A percentile compares a stretch with the other conserved stretches of the same genome.
phyloP scores from a whole-genome alignment of 2,888 invertebrate genomes.

The Tricholauxania praeusta region DNA sequence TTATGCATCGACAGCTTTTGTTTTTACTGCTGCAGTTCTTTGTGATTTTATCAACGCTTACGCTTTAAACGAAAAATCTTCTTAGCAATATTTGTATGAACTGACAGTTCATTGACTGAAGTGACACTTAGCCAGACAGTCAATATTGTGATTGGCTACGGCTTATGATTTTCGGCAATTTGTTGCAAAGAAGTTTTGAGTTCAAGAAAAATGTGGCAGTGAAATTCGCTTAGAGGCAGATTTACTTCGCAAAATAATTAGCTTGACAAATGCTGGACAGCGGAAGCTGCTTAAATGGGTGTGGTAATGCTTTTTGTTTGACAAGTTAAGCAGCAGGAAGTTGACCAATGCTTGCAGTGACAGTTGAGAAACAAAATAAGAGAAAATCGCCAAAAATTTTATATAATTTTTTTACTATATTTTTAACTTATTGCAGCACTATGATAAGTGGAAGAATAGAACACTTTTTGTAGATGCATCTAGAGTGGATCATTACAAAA shows the following conservation, averaged over 20 bases:
- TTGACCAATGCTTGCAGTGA: no score
- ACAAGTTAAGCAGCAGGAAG: no score
- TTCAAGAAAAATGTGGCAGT: background rate
- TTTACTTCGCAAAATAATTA: background rate
- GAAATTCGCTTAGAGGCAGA: background rate
- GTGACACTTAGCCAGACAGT: background rate
- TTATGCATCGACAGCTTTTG: background rate
- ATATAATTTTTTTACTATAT: no score
- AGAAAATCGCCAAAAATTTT: no score
- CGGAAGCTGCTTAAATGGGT: constrained; percentile 21
- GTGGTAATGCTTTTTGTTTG: background rate
- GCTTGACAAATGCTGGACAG: constrained; percentile 18
- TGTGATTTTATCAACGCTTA: background rate
- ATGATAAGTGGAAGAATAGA: no score
- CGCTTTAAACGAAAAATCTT: background rate
- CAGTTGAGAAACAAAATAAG: no score
- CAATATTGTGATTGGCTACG: background rate
- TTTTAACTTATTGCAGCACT: no score
- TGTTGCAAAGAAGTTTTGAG: background rate
- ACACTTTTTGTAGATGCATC: no score
- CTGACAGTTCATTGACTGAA: constrained; percentile 28
- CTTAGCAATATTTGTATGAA: background rate
- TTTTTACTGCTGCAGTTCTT: background rate
- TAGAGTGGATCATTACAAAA: no score
- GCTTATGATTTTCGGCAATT: background rate